Evolutionary conservation across 2,888 invertebrate species (phyloP).

Genomic region (Orthosia incerta): DNA sequence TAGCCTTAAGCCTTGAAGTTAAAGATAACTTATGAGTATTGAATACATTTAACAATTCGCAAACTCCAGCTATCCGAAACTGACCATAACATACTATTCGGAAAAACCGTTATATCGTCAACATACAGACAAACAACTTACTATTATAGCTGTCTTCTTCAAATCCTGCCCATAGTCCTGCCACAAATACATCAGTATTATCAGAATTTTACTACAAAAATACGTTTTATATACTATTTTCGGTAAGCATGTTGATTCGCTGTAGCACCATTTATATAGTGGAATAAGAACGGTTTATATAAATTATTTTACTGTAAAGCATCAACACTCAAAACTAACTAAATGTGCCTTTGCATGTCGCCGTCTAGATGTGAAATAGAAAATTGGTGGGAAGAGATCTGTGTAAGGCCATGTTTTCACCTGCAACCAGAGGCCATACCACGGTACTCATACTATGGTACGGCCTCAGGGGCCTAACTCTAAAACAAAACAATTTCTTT

Average conservation of each 20-base stretch:
- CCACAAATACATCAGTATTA: constrained; percentile 43
- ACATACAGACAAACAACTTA: not conserved
- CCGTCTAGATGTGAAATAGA: constrained; percentile 21
- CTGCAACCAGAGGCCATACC: no score
- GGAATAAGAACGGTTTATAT: constrained; percentile 59
- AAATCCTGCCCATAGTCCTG: constrained; percentile 38
- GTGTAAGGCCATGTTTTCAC: not conserved
- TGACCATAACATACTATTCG: not conserved
- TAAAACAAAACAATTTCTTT: no score
- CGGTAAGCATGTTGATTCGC: constrained; percentile 64
- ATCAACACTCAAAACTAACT: constrained; percentile 64
- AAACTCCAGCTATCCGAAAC: not conserved
- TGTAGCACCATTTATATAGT: constrained; percentile 70
- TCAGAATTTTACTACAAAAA: constrained; percentile 61
- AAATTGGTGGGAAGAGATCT: not conserved
- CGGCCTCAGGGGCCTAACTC: no score
- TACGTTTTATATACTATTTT: constrained; percentile 58
- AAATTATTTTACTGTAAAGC: constrained; percentile 64
- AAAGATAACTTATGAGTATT: no score
- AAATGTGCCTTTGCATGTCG: constrained; percentile 34
- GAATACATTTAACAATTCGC: no score
- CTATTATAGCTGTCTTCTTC: not conserved
- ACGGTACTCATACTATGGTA: no score
- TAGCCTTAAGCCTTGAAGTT: no score
- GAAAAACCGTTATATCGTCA: not conserved